phyloP scores from a whole-genome alignment of 1,140 invertebrate genomes.

The Aphaenogaster ashmeadi region DNA sequence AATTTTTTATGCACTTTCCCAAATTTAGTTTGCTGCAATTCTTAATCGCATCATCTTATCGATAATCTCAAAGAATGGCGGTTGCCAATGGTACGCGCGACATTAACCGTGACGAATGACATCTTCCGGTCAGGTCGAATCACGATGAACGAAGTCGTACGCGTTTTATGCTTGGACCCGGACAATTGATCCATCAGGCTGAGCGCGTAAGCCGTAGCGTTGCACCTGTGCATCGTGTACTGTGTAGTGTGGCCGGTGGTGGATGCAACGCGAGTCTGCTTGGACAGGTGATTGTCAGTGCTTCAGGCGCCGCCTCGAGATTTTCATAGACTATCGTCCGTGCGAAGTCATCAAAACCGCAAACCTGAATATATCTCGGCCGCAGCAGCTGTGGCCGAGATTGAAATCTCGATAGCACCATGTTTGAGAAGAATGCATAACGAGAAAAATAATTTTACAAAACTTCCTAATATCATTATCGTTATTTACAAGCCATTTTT shows the following conservation, averaged over 20 bases:
- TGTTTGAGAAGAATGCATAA: neutral
- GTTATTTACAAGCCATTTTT: neutral
- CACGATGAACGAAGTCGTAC: slow-evolving; percentile 57
- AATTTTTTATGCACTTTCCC: neutral
- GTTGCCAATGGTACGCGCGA: neutral
- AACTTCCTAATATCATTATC: neutral
- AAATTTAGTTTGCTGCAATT: slow-evolving; percentile 11
- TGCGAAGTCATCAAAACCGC: slow-evolving; percentile 59
- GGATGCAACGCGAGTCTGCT: slow-evolving; percentile 75
- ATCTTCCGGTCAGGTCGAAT: slow-evolving; percentile 55
- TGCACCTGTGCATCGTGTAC: slow-evolving; percentile 76
- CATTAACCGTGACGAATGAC: slow-evolving; percentile 53
- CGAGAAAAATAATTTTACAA: slow-evolving; percentile 9
- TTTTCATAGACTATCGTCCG: slow-evolving; percentile 72
- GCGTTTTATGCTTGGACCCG: slow-evolving; percentile 60
- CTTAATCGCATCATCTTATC: slow-evolving; percentile 21
- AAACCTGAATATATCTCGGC: slow-evolving; percentile 27
- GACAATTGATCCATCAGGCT: slow-evolving; percentile 81
- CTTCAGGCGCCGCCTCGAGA: slow-evolving; percentile 79
- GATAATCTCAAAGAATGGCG: slow-evolving; percentile 4
- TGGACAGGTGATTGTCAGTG: slow-evolving; percentile 86
- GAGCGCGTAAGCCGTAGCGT: slow-evolving; percentile 70
- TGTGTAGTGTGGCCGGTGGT: slow-evolving; percentile 25
- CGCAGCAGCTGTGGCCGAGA: slow-evolving; percentile 19
- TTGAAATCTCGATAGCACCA: slow-evolving; percentile 40